Evolutionary conservation across 2,113 vertebrate species (phyloP).

Genomic region (Callithrix jacchus): DNA sequence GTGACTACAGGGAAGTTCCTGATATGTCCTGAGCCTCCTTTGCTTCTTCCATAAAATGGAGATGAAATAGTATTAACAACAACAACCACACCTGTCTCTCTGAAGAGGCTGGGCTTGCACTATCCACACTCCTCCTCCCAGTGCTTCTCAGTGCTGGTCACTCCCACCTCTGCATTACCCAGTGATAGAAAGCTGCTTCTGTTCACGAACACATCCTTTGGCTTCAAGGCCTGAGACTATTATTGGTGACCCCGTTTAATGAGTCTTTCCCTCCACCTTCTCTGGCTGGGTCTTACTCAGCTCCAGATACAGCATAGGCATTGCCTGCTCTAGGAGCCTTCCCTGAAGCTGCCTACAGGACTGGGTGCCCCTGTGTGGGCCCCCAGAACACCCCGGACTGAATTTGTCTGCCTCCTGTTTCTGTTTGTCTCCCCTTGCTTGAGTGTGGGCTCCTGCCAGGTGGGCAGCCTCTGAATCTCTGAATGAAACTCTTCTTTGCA

Average conservation of each 20-base stretch:
- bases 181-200: background rate
- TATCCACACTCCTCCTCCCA: background rate
- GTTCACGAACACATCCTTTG: background rate
- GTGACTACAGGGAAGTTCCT: background rate
- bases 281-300: background rate
- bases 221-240: background rate
- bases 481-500: background rate
- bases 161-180: background rate
- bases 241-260: background rate
- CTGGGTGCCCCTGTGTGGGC: background rate
- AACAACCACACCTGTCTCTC: background rate
- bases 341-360: background rate
- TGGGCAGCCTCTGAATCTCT: background rate
- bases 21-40: background rate
- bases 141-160: background rate
- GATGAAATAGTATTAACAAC: background rate
- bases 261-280: background rate
- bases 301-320: background rate
- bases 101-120: background rate
- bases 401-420: background rate
- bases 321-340: background rate
- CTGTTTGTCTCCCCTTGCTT: background rate
- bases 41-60: constrained; percentile 26
- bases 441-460: background rate
- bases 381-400: background rate